Evolutionary conservation across 2,888 invertebrate genomes (phyloP).

Genomic region (Nycteola revayana): DNA sequence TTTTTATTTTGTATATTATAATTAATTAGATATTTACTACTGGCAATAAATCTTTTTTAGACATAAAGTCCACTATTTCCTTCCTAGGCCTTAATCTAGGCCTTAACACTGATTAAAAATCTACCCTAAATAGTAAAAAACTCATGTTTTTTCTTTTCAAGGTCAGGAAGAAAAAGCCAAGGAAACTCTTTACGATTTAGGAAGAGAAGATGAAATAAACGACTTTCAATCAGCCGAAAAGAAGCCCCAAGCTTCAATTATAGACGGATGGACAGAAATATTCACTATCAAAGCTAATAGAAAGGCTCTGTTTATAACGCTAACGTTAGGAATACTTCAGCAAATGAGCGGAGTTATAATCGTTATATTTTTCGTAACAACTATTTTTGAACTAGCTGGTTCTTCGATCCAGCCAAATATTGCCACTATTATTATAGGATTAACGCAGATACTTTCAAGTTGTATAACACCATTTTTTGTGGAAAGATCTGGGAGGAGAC

Average conservation of each 20-base stretch:
- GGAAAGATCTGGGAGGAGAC: constrained; percentile 46
- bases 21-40: too few species aligned
- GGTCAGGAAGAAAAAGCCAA: constrained; percentile 36
- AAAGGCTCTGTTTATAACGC: constrained; percentile 43
- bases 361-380: constrained; percentile 42
- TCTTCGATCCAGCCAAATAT: constrained; percentile 42
- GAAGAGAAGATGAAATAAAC: constrained; percentile 42
- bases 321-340: constrained; percentile 38
- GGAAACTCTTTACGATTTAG: constrained; percentile 35
- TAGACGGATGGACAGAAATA: constrained; percentile 38
- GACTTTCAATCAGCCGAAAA: constrained; percentile 26
- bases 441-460: constrained; percentile 42
- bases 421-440: constrained; percentile 49
- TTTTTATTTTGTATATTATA: too few species aligned
- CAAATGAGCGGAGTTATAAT: constrained; percentile 46
- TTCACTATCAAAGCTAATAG: constrained; percentile 42
- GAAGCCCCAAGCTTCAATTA: constrained; percentile 17
- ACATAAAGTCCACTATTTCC: too few species aligned
- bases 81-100: background rate
- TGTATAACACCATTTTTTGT: constrained; percentile 44
- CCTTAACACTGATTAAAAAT: background rate
- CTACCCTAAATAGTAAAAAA: background rate
- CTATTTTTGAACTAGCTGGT: constrained; percentile 47
- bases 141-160: constrained; percentile 21
- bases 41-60: too few species aligned